Percentiles rank a stretch among this genome's conserved stretches.
Conservation (phyloP, 2,113 vertebrate genomes). For the Zosterops lateralis region DNA sequence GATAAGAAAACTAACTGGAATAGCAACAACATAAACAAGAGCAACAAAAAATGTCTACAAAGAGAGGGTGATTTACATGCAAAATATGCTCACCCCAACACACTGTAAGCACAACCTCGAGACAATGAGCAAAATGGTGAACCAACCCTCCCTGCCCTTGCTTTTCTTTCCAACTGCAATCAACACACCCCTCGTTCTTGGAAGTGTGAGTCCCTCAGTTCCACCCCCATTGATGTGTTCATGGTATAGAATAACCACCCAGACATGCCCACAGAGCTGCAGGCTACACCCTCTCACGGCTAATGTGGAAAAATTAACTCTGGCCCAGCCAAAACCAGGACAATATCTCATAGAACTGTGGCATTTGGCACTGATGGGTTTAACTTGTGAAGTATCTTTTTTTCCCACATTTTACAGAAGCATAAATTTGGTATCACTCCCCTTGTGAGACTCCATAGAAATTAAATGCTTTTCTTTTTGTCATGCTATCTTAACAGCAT, state of each 20-base stretch:
- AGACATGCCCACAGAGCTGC: neutral
- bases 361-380: neutral
- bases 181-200: neutral
- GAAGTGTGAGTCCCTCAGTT: neutral
- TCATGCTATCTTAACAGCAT: neutral
- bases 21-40: neutral
- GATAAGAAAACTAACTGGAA: neutral
- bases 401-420: neutral
- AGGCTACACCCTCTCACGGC: neutral
- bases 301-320: neutral
- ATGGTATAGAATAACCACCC: neutral
- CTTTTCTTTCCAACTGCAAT: neutral
- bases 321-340: neutral
- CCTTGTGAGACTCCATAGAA: neutral
- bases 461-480: neutral
- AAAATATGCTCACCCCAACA: neutral
- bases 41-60: neutral
- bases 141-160: accelerated
- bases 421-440: neutral
- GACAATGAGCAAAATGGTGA: neutral
- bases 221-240: accelerated
- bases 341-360: neutral
- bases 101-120: neutral
- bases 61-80: neutral
- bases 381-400: neutral